These are phyloP conservation scores for Panurus biarmicus DNA, from an alignment of 2,113 vertebrate species.

Conservation along the genomic window DNA sequence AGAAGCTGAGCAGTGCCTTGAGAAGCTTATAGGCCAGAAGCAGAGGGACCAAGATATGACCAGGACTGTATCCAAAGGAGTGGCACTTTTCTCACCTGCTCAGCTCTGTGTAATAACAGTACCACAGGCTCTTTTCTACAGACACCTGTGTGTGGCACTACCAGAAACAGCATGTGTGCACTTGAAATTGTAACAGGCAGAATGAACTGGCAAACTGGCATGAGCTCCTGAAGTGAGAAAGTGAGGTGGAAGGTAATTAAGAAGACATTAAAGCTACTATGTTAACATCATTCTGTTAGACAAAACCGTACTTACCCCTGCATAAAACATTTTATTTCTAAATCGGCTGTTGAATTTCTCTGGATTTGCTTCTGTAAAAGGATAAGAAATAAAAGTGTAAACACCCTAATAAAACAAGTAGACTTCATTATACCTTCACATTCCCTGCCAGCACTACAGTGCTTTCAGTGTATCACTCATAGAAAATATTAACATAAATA, in stretches of 20 bases:
- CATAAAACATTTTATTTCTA: constrained; percentile 97
- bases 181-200: neutral
- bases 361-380: constrained; percentile 87
- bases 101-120: neutral
- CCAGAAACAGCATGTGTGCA: neutral
- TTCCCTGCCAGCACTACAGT: neutral
- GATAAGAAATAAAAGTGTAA: neutral
- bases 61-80: neutral
- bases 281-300: neutral
- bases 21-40: neutral
- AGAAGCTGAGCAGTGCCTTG: neutral
- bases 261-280: neutral
- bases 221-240: neutral
- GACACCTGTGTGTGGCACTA: neutral
- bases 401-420: neutral
- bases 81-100: neutral
- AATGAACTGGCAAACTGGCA: neutral
- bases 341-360: constrained; percentile 97
- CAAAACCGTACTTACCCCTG: constrained; percentile 80
- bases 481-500: neutral
- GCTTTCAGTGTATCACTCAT: neutral
- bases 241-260: neutral
- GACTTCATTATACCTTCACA: neutral
- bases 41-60: neutral
- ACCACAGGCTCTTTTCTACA: neutral